Percentiles rank a stretch among this genome's conserved stretches.
phyloP scores from a whole-genome alignment of 2,888 invertebrate species.

The Parasteatoda lunata region DNA sequence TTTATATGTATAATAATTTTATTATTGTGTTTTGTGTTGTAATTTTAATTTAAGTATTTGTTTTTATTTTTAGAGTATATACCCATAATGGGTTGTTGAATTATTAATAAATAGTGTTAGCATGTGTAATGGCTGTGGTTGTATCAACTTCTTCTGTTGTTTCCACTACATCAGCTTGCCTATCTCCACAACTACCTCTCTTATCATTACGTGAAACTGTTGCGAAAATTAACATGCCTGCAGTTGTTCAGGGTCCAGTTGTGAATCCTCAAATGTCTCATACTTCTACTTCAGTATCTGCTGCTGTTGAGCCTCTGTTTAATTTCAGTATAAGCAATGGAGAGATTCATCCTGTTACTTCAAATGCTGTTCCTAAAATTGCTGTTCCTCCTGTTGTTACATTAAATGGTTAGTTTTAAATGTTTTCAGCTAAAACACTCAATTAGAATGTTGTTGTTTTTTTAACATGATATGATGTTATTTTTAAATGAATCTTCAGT shows the following conservation, averaged over 20 bases:
- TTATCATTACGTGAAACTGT: slow-evolving; percentile 61
- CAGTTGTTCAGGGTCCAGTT: slow-evolving; percentile 33
- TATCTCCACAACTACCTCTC: slow-evolving; percentile 56
- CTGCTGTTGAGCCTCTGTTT: slow-evolving; percentile 51
- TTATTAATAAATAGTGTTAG: background rate
- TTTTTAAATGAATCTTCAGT: no score
- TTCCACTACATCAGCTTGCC: slow-evolving; percentile 37
- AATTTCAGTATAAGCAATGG: slow-evolving; percentile 63
- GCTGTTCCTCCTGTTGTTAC: slow-evolving; percentile 53
- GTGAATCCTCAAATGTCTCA: slow-evolving; percentile 32
- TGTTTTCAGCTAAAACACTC: background rate
- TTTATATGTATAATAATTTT: background rate
- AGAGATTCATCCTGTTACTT: slow-evolving; percentile 43
- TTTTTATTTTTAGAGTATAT: background rate
- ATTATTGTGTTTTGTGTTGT: background rate
- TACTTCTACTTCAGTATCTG: slow-evolving; percentile 29
- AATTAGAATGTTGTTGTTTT: background rate
- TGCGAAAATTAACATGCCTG: slow-evolving; percentile 64
- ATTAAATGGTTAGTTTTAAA: slow-evolving; percentile 39
- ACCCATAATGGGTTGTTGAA: background rate
- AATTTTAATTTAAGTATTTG: background rate
- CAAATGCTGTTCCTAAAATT: slow-evolving; percentile 44
- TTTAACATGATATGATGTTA: background rate
- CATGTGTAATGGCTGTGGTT: slow-evolving; percentile 55
- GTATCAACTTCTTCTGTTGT: slow-evolving; percentile 47